Evolutionary conservation across 2,888 invertebrate species (phyloP), one percentile per base, ranked within the genome.

Genomic region (Zonitis immaculata): DNA sequence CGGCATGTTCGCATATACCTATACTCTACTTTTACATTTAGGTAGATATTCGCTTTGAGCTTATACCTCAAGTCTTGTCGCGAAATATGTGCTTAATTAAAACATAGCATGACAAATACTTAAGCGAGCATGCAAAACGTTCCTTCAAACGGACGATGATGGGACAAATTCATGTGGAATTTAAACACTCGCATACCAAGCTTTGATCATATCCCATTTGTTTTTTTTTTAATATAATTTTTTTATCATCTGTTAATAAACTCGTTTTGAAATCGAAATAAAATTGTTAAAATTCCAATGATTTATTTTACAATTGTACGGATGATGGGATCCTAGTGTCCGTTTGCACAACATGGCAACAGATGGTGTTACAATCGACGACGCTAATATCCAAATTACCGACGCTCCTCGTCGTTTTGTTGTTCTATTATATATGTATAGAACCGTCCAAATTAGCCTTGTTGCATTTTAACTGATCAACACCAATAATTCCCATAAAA

Each of bases 101-200:
- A 73, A 73, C 73, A 71, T 72, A 71, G 70, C 71, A 72, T 70
- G 73, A 72, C 73, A 70, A 73, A 73, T 71, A 73, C 73, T 73
- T 73, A 72, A 69, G 67, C 68, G 69, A 64, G 65, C 66, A 64
- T 62, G 63, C 60, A 44, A 53, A 57, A 61, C 60, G 60, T 59
- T 61, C 57, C n/a, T 64, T 67, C 64, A 63, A 64, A 63, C 65
- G 64, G 62, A 57, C 62, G 62, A 61, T 51, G 54, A 57, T n/a
- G n/a, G n/a, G 45, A 39, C 39, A 9, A 39, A 39, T 20, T 44
- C 44, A 25, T 28, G 44, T 44, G 44, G 26, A 27, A 28, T 27
- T 28, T 28, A n/a, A 16, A 45, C 45, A 22, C 26, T 44, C 28
- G 28, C 27, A 45, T 27, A 9, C 45, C 28, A 6, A 7, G 26